Base-by-base conservation (phyloP, 2,113 vertebrate species). In the Microcebus ravelobensis region DNA sequence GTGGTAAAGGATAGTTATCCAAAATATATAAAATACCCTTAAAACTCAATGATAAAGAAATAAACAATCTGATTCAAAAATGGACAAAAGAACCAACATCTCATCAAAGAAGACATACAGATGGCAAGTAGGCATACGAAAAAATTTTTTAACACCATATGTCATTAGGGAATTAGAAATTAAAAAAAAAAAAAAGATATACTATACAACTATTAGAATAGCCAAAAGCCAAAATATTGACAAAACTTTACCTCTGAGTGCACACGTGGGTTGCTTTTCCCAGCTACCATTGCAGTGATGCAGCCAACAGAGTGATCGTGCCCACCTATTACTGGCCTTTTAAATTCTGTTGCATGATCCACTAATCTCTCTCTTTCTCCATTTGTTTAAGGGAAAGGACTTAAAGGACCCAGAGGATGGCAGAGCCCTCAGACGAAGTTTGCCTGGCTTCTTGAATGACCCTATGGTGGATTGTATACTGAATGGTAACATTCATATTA, bases 221-320 rank as follows among this genome's bases (percentile, higher is more conserved):
- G 10, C 18, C 11, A 42, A 36, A 17, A 29, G 55, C 27, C 87
- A 77, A 50, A 31, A 23, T 13, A 29, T 2, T 14, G 11, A 20
- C 6, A 84, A 14, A 6, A 29, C 3, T 11, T 55, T 87, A 55
- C 8, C 39, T 93, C 39, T 68, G 31, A 86, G 2, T 29, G 14
- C 3, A 39, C 4, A n/a, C 0, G 11, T 34, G 25, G 8, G 1
- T 11, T 76, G 0, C 3, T 50, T 61, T 50, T 31, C 45, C 25
- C 25, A 86, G 31, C 0, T 17, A 18, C 18, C 13, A 42, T 84
- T 65, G 57, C 42, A 79, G 14, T 13, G 6, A 25, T 25, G 6
- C 67, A 25, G 14, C 45, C 55, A 63, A 3, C 48, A 36, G 31
- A 5, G 34, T 39, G 20, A 25, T 25, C 12, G 1, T 45, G 20